These are phyloP conservation scores for Okapia johnstoni DNA, from an alignment of 2,113 vertebrate species.

Conservation along the genomic window DNA sequence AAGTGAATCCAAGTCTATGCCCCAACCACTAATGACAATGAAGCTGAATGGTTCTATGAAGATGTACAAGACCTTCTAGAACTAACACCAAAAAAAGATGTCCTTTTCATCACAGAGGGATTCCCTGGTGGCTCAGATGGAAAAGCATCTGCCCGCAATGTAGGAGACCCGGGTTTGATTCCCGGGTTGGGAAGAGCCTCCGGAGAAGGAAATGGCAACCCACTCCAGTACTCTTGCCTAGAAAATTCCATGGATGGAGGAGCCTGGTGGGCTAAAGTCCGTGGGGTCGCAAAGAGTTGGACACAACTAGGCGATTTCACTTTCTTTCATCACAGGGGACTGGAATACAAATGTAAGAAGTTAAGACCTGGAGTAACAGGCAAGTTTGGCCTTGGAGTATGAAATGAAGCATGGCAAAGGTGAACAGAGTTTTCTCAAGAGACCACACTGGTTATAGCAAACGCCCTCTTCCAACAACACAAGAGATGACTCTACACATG, in stretches of 20 bases:
- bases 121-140: not conserved
- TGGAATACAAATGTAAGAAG: not conserved
- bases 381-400: not conserved
- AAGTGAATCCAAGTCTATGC: not conserved
- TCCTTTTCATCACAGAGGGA: not conserved
- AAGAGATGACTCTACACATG: not conserved
- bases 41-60: not conserved
- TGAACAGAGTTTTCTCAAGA: not conserved
- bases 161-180: not conserved
- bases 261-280: not conserved
- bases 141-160: not conserved
- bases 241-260: not conserved
- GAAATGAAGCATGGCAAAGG: not conserved
- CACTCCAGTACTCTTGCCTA: not conserved
- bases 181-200: not conserved
- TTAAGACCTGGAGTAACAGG: not conserved
- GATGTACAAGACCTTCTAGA: not conserved
- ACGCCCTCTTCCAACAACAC: not conserved
- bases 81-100: not conserved
- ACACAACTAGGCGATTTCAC: accelerated
- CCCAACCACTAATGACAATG: not conserved
- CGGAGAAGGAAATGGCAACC: not conserved
- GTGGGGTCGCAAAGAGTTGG: not conserved
- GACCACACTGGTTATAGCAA: not conserved
- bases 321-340: not conserved